These are phyloP conservation scores for Pseudomyrmex sp. DNA, from an alignment of 1,140 invertebrate species.

Conservation along the genomic window DNA sequence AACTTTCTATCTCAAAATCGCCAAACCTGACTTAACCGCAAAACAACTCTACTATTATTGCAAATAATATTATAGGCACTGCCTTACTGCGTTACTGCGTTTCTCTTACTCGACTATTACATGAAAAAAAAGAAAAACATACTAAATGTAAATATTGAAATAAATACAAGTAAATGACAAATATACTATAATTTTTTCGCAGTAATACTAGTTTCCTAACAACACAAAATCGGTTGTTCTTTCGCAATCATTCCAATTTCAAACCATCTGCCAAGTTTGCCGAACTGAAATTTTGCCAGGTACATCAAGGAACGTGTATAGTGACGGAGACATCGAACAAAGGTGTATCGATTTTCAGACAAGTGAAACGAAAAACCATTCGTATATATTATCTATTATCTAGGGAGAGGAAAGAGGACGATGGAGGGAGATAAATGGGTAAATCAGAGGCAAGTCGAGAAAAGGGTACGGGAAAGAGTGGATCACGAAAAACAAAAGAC, in stretches of 20 bases:
- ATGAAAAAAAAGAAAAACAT: background rate
- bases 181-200: background rate
- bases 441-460: slow-evolving; percentile 17
- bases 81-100: background rate
- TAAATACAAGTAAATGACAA: background rate
- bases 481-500: slow-evolving; percentile 85
- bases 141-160: slow-evolving; percentile 22
- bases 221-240: background rate
- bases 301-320: slow-evolving; percentile 21
- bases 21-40: slow-evolving; percentile 37
- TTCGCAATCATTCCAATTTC: slow-evolving; percentile 35
- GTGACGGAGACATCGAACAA: slow-evolving; percentile 25
- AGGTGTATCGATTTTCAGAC: slow-evolving; percentile 32
- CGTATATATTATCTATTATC: slow-evolving; percentile 44
- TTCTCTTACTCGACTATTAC: slow-evolving; percentile 14
- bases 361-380: slow-evolving; percentile 41
- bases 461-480: slow-evolving; percentile 63
- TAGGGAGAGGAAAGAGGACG: background rate
- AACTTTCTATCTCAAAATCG: slow-evolving; percentile 32
- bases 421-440: background rate
- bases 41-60: slow-evolving; percentile 9
- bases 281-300: slow-evolving; percentile 6
- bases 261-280: slow-evolving; percentile 8
- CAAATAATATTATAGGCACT: background rate
- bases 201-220: background rate